Conservation (phyloP, 2,797 vertebrate genomes). For the Chiloscyllium punctatum region DNA sequence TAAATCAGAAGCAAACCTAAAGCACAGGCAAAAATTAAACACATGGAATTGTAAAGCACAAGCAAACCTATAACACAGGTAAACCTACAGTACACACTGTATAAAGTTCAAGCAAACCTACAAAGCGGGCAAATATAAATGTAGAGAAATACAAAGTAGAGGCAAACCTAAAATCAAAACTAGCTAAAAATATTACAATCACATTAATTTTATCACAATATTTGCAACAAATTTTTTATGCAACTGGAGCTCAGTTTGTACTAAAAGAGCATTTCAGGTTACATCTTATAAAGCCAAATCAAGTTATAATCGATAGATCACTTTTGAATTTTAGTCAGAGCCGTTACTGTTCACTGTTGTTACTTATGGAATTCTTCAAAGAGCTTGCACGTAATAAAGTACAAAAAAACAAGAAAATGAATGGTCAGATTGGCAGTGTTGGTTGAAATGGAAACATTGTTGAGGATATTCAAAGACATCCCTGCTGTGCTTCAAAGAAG, state of each 20-base stretch:
- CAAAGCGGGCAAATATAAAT: not conserved
- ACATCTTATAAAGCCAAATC: too few species aligned
- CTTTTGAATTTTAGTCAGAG: not conserved
- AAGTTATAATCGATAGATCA: too few species aligned
- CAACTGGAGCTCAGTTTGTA: not conserved
- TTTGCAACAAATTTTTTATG: not conserved
- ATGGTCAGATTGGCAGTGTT: not conserved
- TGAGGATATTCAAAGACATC: not conserved
- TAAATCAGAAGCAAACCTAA: not conserved
- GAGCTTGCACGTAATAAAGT: not conserved
- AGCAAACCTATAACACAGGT: not conserved
- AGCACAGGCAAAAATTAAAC: too few species aligned
- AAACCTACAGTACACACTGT: too few species aligned
- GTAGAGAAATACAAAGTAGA: not conserved
- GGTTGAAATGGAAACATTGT: not conserved
- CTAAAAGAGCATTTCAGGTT: not conserved
- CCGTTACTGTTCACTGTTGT: not conserved
- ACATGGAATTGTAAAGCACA: not conserved
- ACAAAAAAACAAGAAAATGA: not conserved
- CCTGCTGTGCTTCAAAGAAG: not conserved
- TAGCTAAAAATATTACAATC: too few species aligned
- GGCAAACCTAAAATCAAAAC: too few species aligned
- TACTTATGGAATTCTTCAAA: not conserved
- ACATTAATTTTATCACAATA: not conserved
- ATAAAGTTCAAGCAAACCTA: not conserved